A percentile compares a stretch with the other conserved stretches of the same genome.
These are phyloP conservation scores for Hirundo rustica DNA, from an alignment of 2,797 vertebrate species.

Conservation along the genomic window DNA sequence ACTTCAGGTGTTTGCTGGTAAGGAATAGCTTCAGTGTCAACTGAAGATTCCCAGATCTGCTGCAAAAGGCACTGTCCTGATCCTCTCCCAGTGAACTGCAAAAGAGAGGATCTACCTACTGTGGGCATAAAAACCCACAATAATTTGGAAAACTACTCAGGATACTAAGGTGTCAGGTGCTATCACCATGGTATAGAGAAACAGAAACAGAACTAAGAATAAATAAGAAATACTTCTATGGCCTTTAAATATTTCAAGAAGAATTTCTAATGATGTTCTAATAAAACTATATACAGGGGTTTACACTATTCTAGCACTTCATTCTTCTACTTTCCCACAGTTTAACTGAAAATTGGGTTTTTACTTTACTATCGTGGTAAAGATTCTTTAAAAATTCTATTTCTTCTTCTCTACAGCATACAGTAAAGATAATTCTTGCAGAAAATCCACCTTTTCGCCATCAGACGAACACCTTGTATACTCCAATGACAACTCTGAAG, in stretches of 20 bases:
- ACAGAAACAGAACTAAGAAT: background rate
- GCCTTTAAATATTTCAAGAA: background rate
- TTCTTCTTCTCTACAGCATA: constrained; percentile 77
- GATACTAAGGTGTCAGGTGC: background rate
- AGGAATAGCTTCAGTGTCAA: background rate
- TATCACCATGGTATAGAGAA: background rate
- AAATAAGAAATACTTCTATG: background rate
- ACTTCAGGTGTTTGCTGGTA: background rate
- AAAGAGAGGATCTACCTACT: background rate
- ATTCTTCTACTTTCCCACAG: background rate
- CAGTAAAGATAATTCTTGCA: constrained; percentile 83
- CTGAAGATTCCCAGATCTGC: background rate
- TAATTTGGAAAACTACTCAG: background rate
- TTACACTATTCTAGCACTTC: background rate
- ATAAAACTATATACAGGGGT: background rate
- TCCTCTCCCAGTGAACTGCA: background rate
- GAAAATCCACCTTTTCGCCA: constrained; percentile 87
- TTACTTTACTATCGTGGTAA: background rate
- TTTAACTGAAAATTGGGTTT: background rate
- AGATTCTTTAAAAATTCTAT: background rate
- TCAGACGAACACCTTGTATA: constrained; percentile 86
- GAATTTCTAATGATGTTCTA: background rate
- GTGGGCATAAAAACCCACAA: background rate
- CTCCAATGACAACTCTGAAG: constrained; percentile 87
- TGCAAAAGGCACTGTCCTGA: background rate